Conservation (phyloP, 2,797 vertebrate species). For the Peromyscus eremicus region DNA sequence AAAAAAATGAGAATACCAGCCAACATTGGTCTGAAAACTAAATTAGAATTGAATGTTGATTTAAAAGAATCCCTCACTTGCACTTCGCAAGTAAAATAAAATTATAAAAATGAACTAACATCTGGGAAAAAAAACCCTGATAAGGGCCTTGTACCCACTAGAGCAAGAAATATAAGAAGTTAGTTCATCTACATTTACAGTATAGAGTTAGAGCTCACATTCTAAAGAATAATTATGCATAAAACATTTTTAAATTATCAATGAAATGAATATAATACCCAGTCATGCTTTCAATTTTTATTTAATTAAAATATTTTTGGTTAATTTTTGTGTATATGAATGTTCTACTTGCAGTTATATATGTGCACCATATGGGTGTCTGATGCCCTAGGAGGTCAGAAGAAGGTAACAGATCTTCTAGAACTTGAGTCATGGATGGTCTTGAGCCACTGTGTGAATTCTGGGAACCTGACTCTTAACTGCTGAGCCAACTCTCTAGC, state of each 20-base stretch:
- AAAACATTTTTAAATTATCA: constrained; percentile 15
- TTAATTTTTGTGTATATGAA: not conserved
- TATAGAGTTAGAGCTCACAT: not conserved
- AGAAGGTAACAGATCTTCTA: not conserved
- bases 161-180: constrained; percentile 27
- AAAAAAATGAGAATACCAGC: constrained; percentile 45
- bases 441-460: not conserved
- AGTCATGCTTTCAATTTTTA: not conserved
- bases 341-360: not conserved
- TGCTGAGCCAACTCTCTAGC: not conserved
- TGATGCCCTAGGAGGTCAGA: not conserved
- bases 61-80: constrained; percentile 25
- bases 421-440: not conserved
- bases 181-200: not conserved
- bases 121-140: not conserved
- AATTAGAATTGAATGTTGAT: constrained; percentile 72
- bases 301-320: no score
- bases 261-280: not conserved
- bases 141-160: not conserved
- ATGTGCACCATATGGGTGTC: not conserved
- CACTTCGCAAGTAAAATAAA: constrained; percentile 58
- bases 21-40: constrained; percentile 62
- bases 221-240: not conserved
- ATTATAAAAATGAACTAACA: constrained; percentile 59
- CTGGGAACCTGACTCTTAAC: not conserved